A percentile compares a stretch with the other conserved stretches of the same genome.
Conservation (phyloP, 2,113 vertebrate genomes). For the Cyphomyrus plagiostoma region DNA sequence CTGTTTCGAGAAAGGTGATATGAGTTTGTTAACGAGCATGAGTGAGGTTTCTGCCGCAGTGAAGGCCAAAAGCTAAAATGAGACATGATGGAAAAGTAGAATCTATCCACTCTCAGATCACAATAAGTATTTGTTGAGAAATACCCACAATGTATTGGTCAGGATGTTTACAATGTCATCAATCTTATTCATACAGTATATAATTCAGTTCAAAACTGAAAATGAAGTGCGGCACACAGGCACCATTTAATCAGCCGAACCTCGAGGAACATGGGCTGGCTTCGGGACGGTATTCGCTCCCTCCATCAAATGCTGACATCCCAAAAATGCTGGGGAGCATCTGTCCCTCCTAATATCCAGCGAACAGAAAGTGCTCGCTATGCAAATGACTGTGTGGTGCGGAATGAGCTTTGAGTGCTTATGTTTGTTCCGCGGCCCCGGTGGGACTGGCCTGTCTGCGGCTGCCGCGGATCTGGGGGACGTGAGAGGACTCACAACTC, state of each 20-base stretch:
- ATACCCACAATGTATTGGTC: background rate
- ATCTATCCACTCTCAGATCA: background rate
- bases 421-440: slow-evolving; percentile 18
- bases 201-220: background rate
- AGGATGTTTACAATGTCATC: background rate
- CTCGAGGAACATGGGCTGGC: background rate
- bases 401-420: slow-evolving; percentile 29
- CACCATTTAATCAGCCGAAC: background rate
- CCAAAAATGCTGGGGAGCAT: background rate
- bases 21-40: slow-evolving; percentile 17
- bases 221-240: background rate
- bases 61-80: slow-evolving; percentile 17
- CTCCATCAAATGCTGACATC: background rate
- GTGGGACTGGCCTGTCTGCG: background rate
- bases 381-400: slow-evolving; percentile 22
- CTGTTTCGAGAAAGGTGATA: background rate
- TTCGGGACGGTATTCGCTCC: background rate
- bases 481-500: slow-evolving; percentile 16
- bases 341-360: slow-evolving; percentile 25
- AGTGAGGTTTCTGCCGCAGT: slow-evolving; percentile 12
- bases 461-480: background rate
- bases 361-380: slow-evolving; percentile 2
- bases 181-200: background rate
- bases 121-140: background rate
- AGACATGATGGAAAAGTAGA: background rate